phyloP scores from a whole-genome alignment of 2,888 invertebrate genomes.

The Doris montereyensis region DNA sequence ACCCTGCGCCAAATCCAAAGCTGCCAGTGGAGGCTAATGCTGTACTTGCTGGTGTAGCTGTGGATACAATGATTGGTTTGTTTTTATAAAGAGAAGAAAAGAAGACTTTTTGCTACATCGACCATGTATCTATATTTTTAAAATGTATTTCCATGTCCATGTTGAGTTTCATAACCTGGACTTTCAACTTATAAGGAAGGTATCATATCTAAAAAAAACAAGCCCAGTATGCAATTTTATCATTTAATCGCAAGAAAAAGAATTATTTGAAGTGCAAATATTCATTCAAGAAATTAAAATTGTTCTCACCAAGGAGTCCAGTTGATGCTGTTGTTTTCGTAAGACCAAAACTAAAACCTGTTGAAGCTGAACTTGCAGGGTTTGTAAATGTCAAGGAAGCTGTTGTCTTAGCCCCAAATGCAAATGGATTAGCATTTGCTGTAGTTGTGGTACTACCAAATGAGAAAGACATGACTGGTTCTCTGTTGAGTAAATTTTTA shows the following conservation, averaged over 20 bases:
- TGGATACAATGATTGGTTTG: conserved; percentile 16
- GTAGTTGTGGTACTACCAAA: neutral
- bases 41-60: conserved; percentile 46
- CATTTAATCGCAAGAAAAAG: too few relatives aligned
- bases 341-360: conserved; percentile 36
- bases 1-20: conserved; percentile 32
- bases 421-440: neutral
- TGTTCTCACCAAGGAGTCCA: conserved; percentile 32
- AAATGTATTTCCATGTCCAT: too few relatives aligned
- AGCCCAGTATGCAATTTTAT: too few relatives aligned
- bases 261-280: neutral
- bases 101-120: too few relatives aligned
- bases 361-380: conserved; percentile 13
- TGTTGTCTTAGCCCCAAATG: neutral
- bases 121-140: too few relatives aligned
- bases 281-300: neutral
- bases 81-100: too few relatives aligned
- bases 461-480: too few relatives aligned
- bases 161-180: too few relatives aligned
- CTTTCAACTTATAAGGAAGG: too few relatives aligned
- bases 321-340: conserved; percentile 35
- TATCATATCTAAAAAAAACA: too few relatives aligned
- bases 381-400: neutral
- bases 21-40: conserved; percentile 21
- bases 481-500: too few relatives aligned